Base-by-base conservation (phyloP, 2,888 invertebrate species). In the Entomobrya multifasciata region DNA sequence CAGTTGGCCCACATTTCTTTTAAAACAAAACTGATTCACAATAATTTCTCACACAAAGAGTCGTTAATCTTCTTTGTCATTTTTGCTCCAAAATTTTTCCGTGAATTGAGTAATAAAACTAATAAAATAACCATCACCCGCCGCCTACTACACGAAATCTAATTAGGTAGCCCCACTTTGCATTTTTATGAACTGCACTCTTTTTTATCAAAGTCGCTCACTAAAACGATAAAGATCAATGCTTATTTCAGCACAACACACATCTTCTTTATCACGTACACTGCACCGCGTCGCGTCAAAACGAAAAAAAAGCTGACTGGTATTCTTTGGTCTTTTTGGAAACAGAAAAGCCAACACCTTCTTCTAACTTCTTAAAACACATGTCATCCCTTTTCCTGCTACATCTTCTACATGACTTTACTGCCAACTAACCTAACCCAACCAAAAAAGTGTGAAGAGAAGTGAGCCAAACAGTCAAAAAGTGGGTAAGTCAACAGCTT, bases 261-360 rank as follows among this genome's bases (percentile, higher is more conserved):
- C 60, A 27, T 60, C 27, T 55, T 60, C 27, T 70, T 47, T 47
- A 52, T 74, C 74, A 74, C 74, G 74, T 74, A 74, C 74, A 55
- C 74, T n/a, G n/a, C n/a, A n/a, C n/a, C n/a, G n/a, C n/a, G n/a
- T 52, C 52, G 49, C 49, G 52, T 72, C 67, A 41, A 65, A 10
- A 52, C 3, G 13, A 4, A 17, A 4, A 74, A 47, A 72, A 74
- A 49, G 52, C 52, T 52, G 30, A 52, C 74, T 52, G 30, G 74
- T 74, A 74, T 17, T 52, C 25, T 27, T n/a, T 47, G 0, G 17
- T 30, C 74, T 74, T 52, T 52, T 55, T 74, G 49, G 74, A 74
- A 49, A 74, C n/a, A 30, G 74, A 52, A 52, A 74, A 74, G 74
- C 27, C 74, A 74, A 74, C 74, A 74, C 74, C 41, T 41, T 62